These are phyloP conservation scores for Phrynocephalus vlangalii DNA, from an alignment of 2,797 vertebrate genomes.

Conservation along the genomic window DNA sequence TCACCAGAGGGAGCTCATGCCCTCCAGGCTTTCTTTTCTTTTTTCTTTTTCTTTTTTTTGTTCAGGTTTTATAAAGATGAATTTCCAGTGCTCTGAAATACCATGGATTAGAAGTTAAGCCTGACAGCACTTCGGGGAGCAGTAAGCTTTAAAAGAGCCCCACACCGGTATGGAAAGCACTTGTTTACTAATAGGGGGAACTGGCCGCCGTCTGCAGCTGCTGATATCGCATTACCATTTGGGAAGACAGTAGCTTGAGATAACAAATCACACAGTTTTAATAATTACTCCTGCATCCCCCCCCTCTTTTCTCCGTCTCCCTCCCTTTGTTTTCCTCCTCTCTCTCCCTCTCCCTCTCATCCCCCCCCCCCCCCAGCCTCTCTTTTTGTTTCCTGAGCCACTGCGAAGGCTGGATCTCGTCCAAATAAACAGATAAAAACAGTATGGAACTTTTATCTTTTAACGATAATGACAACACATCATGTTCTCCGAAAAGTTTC, in stretches of 20 bases:
- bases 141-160: slow-evolving; percentile 85
- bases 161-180: slow-evolving; percentile 88
- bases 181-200: slow-evolving; percentile 89
- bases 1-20: slow-evolving; percentile 88
- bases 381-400: slow-evolving; percentile 81
- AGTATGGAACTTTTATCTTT: slow-evolving; percentile 89
- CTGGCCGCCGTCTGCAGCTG: slow-evolving; percentile 85
- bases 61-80: slow-evolving; percentile 91
- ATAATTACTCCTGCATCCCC: slow-evolving; percentile 86
- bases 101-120: slow-evolving; percentile 89
- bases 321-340: too few species aligned
- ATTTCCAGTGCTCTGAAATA: slow-evolving; percentile 90
- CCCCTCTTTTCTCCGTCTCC: slow-evolving; percentile 51
- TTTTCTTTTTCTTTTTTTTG: slow-evolving; percentile 78
- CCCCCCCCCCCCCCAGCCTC: too few species aligned
- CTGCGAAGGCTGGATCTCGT: slow-evolving; percentile 84
- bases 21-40: slow-evolving; percentile 84
- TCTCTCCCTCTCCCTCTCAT: too few species aligned
- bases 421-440: slow-evolving; percentile 89
- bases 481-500: slow-evolving; percentile 84
- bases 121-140: slow-evolving; percentile 89
- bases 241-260: slow-evolving; percentile 86
- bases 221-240: slow-evolving; percentile 88
- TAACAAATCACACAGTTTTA: slow-evolving; percentile 88
- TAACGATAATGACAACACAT: slow-evolving; percentile 86